Base-by-base conservation (phyloP, 2,797 vertebrate genomes). In the Danionella dracula region DNA sequence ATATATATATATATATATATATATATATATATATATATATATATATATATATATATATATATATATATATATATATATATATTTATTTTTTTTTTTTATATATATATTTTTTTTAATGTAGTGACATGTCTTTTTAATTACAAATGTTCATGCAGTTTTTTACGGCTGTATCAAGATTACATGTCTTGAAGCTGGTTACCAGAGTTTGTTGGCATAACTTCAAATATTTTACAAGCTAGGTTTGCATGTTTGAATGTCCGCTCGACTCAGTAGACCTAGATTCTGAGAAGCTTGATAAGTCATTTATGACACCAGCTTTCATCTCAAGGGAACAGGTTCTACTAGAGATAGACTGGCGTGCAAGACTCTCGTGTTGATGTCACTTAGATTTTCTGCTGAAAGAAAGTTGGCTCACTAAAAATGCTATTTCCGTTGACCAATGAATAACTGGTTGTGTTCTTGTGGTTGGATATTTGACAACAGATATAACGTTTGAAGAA, bases 271-370 rank as follows among this genome's bases (percentile, higher is more conserved):
- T 16, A 19, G 51, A 59, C 23, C 31, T 34, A 38, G 57, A 59
- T 37, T 56, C 23, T 19, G 29, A 23, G 45, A 37, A 37, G n/a
- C 15, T 54, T 42, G 23, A 48, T 48, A 61, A 70, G 54, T 60
- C 68, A 37, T 71, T 70, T 54, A 54, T 75, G 64, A 74, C 67
- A 51, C 41, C 31, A 46, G 10, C 17, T 19, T 21, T 67, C 42
- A 23, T 65, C 46, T 29, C 57, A 32, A 44, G 31, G 41, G 55
- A 32, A 21, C 40, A 27, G 23, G 40, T 21, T 32, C 21, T 23
- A 34, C 17, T 32, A 21, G 44, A 75, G 67, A 8, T 11, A 44
- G 66, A 64, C 72, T 70, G 78, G 76, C 78, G 74, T 66, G 63
- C 74, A 65, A 70, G 40, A 31, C 31, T 27, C 31, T 21, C 23